A percentile compares a stretch with the other conserved stretches of the same genome.
These are phyloP conservation scores for Arctia plantaginis DNA, from an alignment of 2,888 invertebrate species.

Conservation along the genomic window DNA sequence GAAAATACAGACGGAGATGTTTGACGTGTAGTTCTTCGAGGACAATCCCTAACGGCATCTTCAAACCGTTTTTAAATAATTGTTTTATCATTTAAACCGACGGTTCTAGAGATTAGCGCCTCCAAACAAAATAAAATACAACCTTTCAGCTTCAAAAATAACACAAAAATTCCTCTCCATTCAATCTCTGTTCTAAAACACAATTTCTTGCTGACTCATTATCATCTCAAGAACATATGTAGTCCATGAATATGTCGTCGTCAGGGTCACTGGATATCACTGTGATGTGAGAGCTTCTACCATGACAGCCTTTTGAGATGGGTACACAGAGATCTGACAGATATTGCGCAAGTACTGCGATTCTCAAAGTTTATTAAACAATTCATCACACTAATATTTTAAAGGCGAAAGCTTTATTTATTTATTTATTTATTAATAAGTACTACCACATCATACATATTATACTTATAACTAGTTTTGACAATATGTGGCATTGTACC, in stretches of 20 bases:
- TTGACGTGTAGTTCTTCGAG: no score
- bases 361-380: constrained; percentile 7
- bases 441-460: no score
- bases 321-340: constrained; percentile 8
- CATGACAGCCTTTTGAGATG: constrained; percentile 11
- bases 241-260: not conserved
- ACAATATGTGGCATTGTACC: no score
- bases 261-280: not conserved
- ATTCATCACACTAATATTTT: not conserved
- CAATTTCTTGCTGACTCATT: not conserved
- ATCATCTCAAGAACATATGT: not conserved
- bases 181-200: not conserved
- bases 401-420: not conserved
- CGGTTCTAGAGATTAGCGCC: no score
- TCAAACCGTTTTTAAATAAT: no score
- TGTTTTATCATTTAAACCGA: not conserved
- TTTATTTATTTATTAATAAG: no score
- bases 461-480: no score
- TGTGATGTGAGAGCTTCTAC: not conserved
- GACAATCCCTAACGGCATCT: no score
- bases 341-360: constrained; percentile 6
- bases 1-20: no score
- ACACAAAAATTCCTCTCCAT: not conserved
- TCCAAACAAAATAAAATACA: not conserved
- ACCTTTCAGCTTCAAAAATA: not conserved